Percentiles rank a stretch among this genome's conserved stretches.
These are phyloP conservation scores for Caenorhabditis macrosperma DNA, from an alignment of 2,888 invertebrate species.

Conservation along the genomic window DNA sequence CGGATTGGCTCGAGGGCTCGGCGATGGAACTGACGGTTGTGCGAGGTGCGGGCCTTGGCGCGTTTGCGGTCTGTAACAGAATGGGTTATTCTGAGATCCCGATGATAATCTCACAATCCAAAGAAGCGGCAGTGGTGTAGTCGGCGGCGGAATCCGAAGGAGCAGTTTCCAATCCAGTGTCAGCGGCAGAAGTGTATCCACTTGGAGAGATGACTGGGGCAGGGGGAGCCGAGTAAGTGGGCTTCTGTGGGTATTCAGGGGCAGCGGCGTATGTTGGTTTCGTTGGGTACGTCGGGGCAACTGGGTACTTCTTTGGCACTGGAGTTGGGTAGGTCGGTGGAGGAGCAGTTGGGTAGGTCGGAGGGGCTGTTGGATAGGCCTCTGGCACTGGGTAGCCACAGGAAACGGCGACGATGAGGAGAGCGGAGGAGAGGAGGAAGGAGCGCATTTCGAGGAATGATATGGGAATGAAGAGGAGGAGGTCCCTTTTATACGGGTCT, in stretches of 20 bases:
- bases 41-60: slow-evolving; percentile 31
- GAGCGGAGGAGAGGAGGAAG: slow-evolving; percentile 13
- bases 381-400: slow-evolving; percentile 23
- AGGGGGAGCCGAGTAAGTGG: slow-evolving; percentile 24
- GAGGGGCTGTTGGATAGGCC: neutral
- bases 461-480: neutral
- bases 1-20: slow-evolving; percentile 42
- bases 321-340: neutral
- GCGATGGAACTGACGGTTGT: slow-evolving; percentile 44
- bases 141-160: slow-evolving; percentile 20
- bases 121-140: too few relatives aligned
- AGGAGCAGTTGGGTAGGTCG: slow-evolving; percentile 1
- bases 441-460: slow-evolving; percentile 5
- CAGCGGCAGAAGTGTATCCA: neutral
- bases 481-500: slow-evolving; percentile 5
- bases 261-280: slow-evolving; percentile 31
- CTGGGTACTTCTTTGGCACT: slow-evolving; percentile 3
- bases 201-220: slow-evolving; percentile 25
- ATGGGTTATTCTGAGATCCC: neutral
- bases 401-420: slow-evolving; percentile 10
- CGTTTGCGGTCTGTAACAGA: slow-evolving; percentile 40
- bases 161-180: neutral
- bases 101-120: too few relatives aligned
- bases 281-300: slow-evolving; percentile 3
- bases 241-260: slow-evolving; percentile 22